These are phyloP conservation scores for Scaptomyza hsui DNA, from an alignment of 1,140 invertebrate genomes.

Conservation along the genomic window DNA sequence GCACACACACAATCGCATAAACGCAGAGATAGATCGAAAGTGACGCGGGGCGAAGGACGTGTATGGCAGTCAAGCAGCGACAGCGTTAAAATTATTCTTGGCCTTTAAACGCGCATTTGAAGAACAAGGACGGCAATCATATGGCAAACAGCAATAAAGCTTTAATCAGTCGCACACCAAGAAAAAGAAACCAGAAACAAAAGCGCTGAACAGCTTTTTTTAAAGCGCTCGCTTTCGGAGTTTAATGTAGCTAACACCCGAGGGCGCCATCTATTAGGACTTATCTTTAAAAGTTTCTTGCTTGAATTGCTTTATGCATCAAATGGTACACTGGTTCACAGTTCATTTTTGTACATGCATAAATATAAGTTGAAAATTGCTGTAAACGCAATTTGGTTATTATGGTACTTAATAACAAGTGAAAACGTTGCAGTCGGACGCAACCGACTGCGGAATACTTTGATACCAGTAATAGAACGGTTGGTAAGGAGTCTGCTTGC, in stretches of 20 bases:
- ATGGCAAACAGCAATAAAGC: conserved; percentile 48
- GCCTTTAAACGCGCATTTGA: conserved; percentile 82
- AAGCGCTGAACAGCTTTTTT: conserved; percentile 2
- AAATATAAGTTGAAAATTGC: too few species aligned
- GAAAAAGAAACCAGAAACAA: too few species aligned
- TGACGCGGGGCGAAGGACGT: conserved; percentile 67
- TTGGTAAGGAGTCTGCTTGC: too few species aligned
- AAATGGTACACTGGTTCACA: too few species aligned
- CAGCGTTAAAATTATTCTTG: conserved; percentile 72
- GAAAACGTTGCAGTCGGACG: too few species aligned
- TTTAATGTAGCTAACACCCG: not conserved
- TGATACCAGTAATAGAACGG: too few species aligned
- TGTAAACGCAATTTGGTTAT: too few species aligned
- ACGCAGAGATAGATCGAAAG: conserved; percentile 29
- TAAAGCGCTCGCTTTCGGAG: conserved; percentile 19
- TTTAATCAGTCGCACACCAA: conserved; percentile 53
- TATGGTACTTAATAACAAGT: too few species aligned
- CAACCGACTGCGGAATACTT: too few species aligned
- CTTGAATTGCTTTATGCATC: too few species aligned
- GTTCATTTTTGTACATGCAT: too few species aligned
- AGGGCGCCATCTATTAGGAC: conserved; percentile 2
- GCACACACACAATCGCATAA: conserved; percentile 36
- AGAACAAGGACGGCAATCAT: conserved; percentile 84
- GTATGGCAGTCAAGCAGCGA: conserved; percentile 45
- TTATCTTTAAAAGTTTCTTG: conserved; percentile 4